Conservation (phyloP, 2,113 vertebrate genomes). For the Myrmecobius fasciatus region DNA sequence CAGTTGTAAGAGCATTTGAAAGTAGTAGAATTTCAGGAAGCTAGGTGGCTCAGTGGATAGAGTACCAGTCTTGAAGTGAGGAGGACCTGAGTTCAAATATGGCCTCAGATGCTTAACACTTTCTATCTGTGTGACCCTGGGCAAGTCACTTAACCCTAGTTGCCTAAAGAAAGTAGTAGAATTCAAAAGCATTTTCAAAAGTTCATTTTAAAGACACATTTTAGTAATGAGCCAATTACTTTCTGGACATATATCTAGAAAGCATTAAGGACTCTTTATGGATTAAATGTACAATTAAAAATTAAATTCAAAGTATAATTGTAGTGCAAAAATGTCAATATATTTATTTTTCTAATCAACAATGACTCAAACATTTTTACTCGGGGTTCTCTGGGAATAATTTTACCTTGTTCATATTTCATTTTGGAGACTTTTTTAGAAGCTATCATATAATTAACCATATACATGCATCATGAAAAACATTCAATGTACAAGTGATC, state of each 20-base stretch:
- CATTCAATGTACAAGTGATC: not conserved
- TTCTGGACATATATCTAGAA: slow-evolving; percentile 7
- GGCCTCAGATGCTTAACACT: too few species aligned
- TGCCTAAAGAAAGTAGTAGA: too few species aligned
- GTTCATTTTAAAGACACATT: not conserved
- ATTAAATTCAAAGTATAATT: slow-evolving; percentile 46
- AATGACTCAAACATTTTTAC: not conserved
- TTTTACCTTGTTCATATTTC: slow-evolving; percentile 37
- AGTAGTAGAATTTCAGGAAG: too few species aligned
- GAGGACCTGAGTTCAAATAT: too few species aligned
- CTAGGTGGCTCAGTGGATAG: too few species aligned
- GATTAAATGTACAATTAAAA: slow-evolving; percentile 21
- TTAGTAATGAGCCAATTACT: slow-evolving; percentile 41
- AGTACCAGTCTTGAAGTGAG: too few species aligned
- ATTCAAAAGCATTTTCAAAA: too few species aligned
- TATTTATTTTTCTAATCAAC: slow-evolving; percentile 8
- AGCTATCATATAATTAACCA: slow-evolving; percentile 26
- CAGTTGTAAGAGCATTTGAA: not conserved
- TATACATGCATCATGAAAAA: not conserved
- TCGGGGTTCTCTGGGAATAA: slow-evolving; percentile 28
- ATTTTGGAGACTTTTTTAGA: not conserved
- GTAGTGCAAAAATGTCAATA: slow-evolving; percentile 39
- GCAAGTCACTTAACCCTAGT: too few species aligned
- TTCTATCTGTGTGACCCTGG: too few species aligned
- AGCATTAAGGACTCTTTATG: not conserved